Evolutionary conservation across 2,113 vertebrate species (phyloP).

Genomic region (Ailurus styani): DNA sequence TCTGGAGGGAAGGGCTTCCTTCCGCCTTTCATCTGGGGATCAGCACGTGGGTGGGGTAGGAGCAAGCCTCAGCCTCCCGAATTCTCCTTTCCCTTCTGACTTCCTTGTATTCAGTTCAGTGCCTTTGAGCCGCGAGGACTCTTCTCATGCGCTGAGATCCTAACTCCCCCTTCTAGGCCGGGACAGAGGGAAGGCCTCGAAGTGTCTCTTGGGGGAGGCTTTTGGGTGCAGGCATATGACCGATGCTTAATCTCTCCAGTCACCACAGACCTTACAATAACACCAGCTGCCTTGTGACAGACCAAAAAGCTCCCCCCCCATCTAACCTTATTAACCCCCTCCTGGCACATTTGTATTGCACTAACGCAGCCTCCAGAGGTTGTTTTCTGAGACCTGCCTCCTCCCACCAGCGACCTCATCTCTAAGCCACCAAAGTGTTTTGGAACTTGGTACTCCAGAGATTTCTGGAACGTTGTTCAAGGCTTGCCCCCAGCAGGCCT

Average conservation of each 20-base stretch:
- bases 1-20: neutral
- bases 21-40: conserved; percentile 16
- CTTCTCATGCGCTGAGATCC: neutral
- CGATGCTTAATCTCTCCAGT: neutral
- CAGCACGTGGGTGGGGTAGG: neutral
- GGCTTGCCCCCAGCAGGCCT: conserved; percentile 8
- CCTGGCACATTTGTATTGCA: conserved; percentile 60
- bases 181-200: neutral
- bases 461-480: conserved; percentile 12
- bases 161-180: neutral
- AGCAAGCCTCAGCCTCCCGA: neutral
- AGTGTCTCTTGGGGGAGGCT: neutral
- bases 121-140: conserved; percentile 60
- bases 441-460: conserved; percentile 24
- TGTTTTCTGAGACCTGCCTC: neutral
- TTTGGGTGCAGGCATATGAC: neutral
- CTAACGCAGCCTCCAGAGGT: conserved; percentile 47
- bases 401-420: neutral
- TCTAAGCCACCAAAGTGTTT: conserved; percentile 33
- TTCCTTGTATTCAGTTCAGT: conserved; percentile 46
- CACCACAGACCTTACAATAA: conserved; percentile 51
- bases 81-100: neutral
- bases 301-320: conserved; percentile 44
- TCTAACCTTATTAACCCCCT: neutral
- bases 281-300: conserved; percentile 60